Base-by-base conservation (phyloP, 1,140 invertebrate species). In the Anastrepha obliqua region DNA sequence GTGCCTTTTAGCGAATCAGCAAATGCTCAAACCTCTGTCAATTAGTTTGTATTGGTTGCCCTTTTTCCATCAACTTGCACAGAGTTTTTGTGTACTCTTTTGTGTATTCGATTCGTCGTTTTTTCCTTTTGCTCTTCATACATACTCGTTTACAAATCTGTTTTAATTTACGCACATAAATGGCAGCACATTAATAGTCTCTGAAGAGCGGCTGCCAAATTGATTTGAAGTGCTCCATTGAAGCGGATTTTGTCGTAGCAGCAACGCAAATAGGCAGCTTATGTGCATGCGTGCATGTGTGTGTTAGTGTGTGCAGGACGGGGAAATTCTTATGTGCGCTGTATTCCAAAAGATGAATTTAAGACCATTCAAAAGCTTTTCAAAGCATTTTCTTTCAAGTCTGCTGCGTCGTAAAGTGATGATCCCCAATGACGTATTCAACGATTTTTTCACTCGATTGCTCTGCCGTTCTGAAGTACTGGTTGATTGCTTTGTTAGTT, bases 151-250 rank as follows among this genome's bases (percentile, higher is more conserved):
- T 29, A 29, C 29, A 58, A 62, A 74, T 44, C 67, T 47, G 67
- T 47, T 42, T 58, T 58, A 81, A 58, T 81, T 51, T 81, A 29
- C 42, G 15, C 47, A 55, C 74, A 55, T 81, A 81, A 81, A 81
- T 55, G 47, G 15, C 74, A n/a, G 5, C 8, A 81, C 9, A 81
- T 58, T 29, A 58, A 47, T 29, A 81, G 17, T 47, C 44, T n/a
- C 51, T 29, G n/a, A 55, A 81, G 51, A 8, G 7, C 17, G 47
- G n/a, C 51, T 13, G 47, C 51, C 74, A 81, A 81, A 81, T 81
- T 81, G 74, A 81, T 81, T 81, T 81, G 51, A 81, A 81, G 74
- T 81, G 51, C n/a, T 55, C 47, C 74, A 55, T 81, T 81, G 47
- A 81, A 81, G 47, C 47, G 74, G 74, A 81, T 55, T 81, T 81